Conservation (phyloP, 2,797 vertebrate species). For the Merluccius polli region DNA sequence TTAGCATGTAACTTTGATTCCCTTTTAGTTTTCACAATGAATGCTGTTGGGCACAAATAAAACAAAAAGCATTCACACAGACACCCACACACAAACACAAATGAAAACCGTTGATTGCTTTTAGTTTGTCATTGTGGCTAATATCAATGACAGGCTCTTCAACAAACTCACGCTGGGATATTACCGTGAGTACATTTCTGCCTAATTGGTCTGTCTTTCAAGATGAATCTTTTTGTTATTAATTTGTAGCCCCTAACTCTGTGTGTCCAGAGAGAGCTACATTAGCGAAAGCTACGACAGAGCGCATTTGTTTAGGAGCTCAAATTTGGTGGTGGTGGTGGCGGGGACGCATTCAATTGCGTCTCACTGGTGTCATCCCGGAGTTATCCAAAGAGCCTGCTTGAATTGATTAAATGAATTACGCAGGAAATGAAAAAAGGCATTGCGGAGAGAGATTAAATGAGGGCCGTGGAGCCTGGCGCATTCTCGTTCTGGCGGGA, state of each 20-base stretch:
- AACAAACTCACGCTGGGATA: not conserved
- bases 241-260: not conserved
- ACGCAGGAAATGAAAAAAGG: constrained; percentile 64
- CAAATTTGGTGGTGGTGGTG: not conserved
- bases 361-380: constrained; percentile 31
- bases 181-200: not conserved
- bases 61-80: not conserved
- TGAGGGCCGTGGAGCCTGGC: constrained; percentile 34
- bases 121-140: not conserved
- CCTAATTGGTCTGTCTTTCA: not conserved
- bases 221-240: not conserved
- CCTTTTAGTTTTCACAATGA: not conserved
- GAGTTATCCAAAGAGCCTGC: constrained; percentile 33
- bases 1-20: not conserved
- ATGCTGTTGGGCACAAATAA: not conserved
- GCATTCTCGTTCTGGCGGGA: constrained; percentile 39
- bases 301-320: not conserved
- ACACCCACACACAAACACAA: not conserved
- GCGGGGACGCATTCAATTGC: not conserved
- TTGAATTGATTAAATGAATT: constrained; percentile 56
- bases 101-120: not conserved
- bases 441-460: constrained; percentile 59
- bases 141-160: not conserved
- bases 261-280: not conserved
- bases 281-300: not conserved